Evolutionary conservation across 2,797 vertebrate genomes (phyloP).

Genomic region (Eospalax fontanierii): DNA sequence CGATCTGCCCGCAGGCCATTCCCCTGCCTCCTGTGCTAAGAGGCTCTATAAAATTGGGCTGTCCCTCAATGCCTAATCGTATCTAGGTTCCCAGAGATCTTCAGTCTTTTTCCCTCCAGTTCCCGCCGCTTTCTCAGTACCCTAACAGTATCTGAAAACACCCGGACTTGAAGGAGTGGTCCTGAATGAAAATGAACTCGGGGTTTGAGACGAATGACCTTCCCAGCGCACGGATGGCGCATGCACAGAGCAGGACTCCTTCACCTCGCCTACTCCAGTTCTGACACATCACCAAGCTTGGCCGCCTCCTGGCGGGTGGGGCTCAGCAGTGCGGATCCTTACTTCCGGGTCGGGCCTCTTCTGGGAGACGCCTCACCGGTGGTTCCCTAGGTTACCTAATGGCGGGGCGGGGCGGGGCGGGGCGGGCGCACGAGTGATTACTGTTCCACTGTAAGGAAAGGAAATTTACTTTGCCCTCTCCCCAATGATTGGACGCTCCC

Average conservation of each 20-base stretch:
- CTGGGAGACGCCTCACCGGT: fast-evolving
- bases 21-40: neutral
- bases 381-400: neutral
- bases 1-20: neutral
- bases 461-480: neutral
- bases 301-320: neutral
- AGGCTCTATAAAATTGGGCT: neutral
- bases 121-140: neutral
- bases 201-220: fast-evolving
- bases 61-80: neutral
- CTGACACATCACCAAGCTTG: constrained; percentile 71
- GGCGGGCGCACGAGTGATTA: neutral
- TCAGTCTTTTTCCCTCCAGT: neutral
- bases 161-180: no score
- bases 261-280: neutral
- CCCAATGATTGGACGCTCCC: neutral
- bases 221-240: fast-evolving
- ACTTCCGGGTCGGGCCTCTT: constrained; percentile 64
- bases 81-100: neutral
- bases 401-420: neutral
- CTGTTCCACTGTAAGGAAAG: neutral
- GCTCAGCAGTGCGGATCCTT: fast-evolving
- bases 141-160: no score
- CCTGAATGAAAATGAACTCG: neutral
- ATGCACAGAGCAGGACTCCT: fast-evolving